A percentile compares a stretch with the other conserved stretches of the same genome.
Evolutionary conservation across 2,797 vertebrate species (phyloP).

Genomic region (Enteromius argenteus): DNA sequence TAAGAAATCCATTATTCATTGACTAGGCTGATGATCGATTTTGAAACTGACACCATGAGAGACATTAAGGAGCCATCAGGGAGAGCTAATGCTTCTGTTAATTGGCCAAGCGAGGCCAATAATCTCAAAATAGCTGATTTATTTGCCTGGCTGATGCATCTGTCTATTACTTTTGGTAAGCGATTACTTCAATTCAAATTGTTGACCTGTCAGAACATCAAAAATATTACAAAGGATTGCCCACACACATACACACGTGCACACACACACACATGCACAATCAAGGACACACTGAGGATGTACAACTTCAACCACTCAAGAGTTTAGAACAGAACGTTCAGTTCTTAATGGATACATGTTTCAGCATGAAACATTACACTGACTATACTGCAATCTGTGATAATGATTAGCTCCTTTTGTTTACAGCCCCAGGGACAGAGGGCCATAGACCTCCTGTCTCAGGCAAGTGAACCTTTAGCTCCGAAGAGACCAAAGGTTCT

Average conservation of each 20-base stretch:
- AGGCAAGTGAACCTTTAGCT: constrained; percentile 14
- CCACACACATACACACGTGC: background rate
- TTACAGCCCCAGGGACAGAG: constrained; percentile 8
- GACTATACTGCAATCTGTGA: constrained; percentile 8
- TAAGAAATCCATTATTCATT: background rate
- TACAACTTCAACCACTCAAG: background rate
- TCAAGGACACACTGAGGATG: constrained; percentile 2
- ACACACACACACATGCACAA: background rate
- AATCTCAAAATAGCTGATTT: constrained; percentile 28
- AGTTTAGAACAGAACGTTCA: constrained; percentile 27
- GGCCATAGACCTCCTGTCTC: background rate
- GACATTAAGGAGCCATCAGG: constrained; percentile 12
- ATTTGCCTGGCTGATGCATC: background rate
- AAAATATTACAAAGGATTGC: background rate
- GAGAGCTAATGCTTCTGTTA: constrained; percentile 1
- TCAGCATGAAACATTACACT: background rate
- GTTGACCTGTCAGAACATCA: constrained; percentile 2
- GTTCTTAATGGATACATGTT: background rate
- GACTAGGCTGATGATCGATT: constrained; percentile 1
- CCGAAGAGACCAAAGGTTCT: constrained; percentile 38
- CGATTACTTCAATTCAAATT: background rate
- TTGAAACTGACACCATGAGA: background rate
- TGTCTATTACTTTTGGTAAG: background rate
- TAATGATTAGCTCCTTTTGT: constrained; percentile 12
- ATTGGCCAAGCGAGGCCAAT: constrained; percentile 6